phyloP scores from a whole-genome alignment of 2,888 invertebrate genomes.

The Gasteruption jaculator region DNA sequence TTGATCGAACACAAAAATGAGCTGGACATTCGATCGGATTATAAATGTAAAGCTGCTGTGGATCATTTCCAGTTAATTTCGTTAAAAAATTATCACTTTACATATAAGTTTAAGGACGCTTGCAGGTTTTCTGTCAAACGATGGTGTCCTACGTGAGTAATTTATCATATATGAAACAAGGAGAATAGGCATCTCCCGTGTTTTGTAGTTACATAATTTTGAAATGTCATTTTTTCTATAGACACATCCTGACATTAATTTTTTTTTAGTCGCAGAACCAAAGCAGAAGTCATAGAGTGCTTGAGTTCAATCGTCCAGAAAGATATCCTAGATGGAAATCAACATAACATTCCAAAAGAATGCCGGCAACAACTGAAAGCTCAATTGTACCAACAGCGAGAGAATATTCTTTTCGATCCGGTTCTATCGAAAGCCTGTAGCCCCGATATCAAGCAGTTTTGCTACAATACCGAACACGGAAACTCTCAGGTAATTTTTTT shows the following conservation, averaged over 20 bases:
- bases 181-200: neutral
- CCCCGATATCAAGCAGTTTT: constrained; percentile 71
- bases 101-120: constrained; percentile 90
- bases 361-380: constrained; percentile 88
- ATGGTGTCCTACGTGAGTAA: constrained; percentile 54
- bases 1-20: constrained; percentile 89
- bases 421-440: constrained; percentile 78
- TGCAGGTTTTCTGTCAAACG: constrained; percentile 76
- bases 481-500: constrained; percentile 55
- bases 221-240: neutral
- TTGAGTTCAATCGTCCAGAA: constrained; percentile 87
- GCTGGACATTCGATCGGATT: constrained; percentile 70
- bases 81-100: constrained; percentile 89
- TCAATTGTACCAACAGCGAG: constrained; percentile 88
- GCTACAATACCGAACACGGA: constrained; percentile 65
- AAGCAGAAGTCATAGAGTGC: constrained; percentile 78
- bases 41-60: constrained; percentile 86
- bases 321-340: constrained; percentile 69
- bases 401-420: constrained; percentile 82
- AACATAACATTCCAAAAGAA: constrained; percentile 78
- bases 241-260: no score
- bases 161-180: neutral
- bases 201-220: no score
- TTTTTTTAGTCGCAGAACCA: constrained; percentile 68
- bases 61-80: constrained; percentile 96